phyloP scores from a whole-genome alignment of 2,113 vertebrate species.

The Pelodiscus sinensis region DNA sequence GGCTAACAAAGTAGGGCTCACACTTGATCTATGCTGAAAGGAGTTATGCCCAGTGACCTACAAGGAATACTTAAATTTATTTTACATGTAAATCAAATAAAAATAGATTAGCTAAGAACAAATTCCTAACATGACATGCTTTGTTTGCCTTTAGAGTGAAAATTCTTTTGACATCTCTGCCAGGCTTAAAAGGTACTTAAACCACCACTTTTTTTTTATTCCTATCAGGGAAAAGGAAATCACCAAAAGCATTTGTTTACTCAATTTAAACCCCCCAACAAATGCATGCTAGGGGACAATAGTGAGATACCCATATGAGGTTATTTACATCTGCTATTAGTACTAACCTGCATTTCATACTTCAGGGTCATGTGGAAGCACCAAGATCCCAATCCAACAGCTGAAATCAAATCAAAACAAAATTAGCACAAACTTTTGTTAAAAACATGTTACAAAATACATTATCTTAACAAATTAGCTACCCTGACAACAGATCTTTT shows the following conservation, averaged over 20 bases:
- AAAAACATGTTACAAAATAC: not conserved
- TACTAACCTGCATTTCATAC: slow-evolving; percentile 98
- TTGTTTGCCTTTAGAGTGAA: not conserved
- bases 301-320: fast-evolving
- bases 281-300: not conserved
- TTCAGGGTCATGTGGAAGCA: slow-evolving; percentile 99
- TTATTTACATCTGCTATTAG: not conserved
- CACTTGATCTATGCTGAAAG: not conserved
- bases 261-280: not conserved
- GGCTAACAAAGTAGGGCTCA: not conserved
- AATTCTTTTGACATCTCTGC: not conserved
- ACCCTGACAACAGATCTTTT: not conserved
- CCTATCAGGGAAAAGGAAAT: no score
- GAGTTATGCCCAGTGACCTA: not conserved
- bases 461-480: not conserved
- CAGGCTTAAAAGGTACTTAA: not conserved
- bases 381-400: slow-evolving; percentile 97
- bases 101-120: not conserved
- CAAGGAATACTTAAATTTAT: not conserved
- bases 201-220: not conserved
- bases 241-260: not conserved
- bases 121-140: not conserved
- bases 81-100: fast-evolving
- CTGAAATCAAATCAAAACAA: slow-evolving; percentile 81
- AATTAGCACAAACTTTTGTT: not conserved